Evolutionary conservation across 1,140 invertebrate species (phyloP).

Genomic region (Drusus annulatus): DNA sequence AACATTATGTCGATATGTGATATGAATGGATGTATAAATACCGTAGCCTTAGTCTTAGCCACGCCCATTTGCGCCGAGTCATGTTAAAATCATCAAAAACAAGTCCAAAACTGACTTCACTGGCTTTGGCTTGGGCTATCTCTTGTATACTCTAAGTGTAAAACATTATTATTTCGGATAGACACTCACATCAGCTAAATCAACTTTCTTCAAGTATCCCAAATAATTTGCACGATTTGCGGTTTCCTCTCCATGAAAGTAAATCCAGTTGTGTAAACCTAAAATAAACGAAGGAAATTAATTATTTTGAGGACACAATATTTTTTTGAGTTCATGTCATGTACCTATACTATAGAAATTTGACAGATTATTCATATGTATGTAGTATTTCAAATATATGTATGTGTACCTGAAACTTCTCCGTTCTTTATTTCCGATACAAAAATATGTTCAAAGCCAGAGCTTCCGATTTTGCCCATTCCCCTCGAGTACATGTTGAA

Average conservation of each 20-base stretch:
- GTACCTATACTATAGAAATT: too few species aligned
- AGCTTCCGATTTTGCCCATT: conserved; percentile 82
- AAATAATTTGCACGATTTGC: conserved; percentile 80
- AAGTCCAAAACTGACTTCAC: too few species aligned
- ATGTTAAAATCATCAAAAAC: too few species aligned
- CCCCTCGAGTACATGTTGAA: conserved; percentile 87
- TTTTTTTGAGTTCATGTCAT: too few species aligned
- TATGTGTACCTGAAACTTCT: conserved; percentile 74
- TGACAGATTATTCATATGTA: too few species aligned
- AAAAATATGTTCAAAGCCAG: conserved; percentile 91
- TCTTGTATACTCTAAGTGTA: too few species aligned
- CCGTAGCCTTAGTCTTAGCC: too few species aligned
- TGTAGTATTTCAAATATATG: not conserved
- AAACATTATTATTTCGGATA: not conserved
- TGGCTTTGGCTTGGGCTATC: too few species aligned
- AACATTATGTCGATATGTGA: too few species aligned
- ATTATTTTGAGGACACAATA: too few species aligned
- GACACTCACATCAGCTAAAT: conserved; percentile 79
- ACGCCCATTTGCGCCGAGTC: too few species aligned
- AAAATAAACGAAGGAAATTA: conserved; percentile 3
- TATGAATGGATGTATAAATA: too few species aligned
- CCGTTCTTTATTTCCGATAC: conserved; percentile 85
- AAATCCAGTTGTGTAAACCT: conserved; percentile 94
- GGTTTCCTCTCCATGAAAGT: conserved; percentile 83
- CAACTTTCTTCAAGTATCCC: conserved; percentile 82